Evolutionary conservation across 2,888 invertebrate species (phyloP).

Genomic region (Tiliacea aurago): DNA sequence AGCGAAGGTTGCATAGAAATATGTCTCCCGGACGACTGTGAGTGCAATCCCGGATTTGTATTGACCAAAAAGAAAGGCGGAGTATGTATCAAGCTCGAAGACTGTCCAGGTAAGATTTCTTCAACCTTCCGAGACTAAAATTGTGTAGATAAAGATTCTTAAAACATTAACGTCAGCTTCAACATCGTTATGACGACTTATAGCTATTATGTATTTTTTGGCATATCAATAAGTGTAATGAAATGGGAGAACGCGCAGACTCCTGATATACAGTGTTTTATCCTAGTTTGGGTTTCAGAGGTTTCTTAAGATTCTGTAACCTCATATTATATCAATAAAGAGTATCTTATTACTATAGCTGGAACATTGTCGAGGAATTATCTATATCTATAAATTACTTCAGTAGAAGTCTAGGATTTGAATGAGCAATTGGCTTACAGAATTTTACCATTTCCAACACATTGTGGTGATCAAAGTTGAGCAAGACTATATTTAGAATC

Average conservation of each 20-base stretch:
- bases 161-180: not conserved
- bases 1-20: slow-evolving; percentile 32
- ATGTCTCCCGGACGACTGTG: slow-evolving; percentile 65
- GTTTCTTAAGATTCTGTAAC: too few species aligned
- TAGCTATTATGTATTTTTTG: too few species aligned
- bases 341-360: too few species aligned
- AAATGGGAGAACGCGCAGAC: too few species aligned
- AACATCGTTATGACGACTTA: not conserved
- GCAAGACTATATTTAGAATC: not conserved
- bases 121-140: not conserved
- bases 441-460: not conserved
- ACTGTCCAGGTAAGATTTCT: slow-evolving; percentile 37
- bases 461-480: not conserved
- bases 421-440: not conserved
- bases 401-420: not conserved
- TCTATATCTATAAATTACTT: too few species aligned
- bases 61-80: slow-evolving; percentile 8
- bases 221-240: too few species aligned
- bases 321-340: too few species aligned
- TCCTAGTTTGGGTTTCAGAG: too few species aligned
- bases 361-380: not conserved
- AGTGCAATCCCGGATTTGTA: slow-evolving; percentile 58
- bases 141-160: not conserved
- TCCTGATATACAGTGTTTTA: too few species aligned
- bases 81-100: slow-evolving; percentile 27